Evolutionary conservation across 2,113 vertebrate genomes (phyloP).

Genomic region (Prolemur simus): DNA sequence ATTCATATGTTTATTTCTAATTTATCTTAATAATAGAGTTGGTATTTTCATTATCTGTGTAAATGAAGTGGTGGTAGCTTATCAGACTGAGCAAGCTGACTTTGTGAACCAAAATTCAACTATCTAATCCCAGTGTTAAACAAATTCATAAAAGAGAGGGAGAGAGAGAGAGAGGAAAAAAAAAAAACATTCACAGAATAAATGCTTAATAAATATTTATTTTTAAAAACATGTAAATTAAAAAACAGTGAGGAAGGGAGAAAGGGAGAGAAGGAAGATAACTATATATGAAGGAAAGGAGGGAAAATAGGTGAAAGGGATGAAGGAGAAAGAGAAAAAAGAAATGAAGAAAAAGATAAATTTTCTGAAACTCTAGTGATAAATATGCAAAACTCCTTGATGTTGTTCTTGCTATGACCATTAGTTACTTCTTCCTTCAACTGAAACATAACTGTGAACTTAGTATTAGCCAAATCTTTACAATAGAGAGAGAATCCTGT

Average conservation of each 20-base stretch:
- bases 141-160: neutral
- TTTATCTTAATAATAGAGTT: constrained; percentile 17
- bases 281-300: neutral
- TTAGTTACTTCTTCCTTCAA: neutral
- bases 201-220: neutral
- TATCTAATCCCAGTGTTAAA: neutral
- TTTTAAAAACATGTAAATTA: neutral
- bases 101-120: neutral
- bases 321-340: neutral
- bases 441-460: neutral
- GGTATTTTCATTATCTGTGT: neutral
- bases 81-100: neutral
- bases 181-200: neutral
- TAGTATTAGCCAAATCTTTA: neutral
- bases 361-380: neutral
- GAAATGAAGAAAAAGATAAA: neutral
- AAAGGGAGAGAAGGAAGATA: neutral
- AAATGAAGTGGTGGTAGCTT: neutral
- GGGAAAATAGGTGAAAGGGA: neutral
- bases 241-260: neutral
- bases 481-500: neutral
- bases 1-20: constrained; percentile 2
- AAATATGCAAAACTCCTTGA: neutral
- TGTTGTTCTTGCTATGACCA: neutral
- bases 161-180: neutral